Evolutionary conservation across 2,113 vertebrate genomes (phyloP), one percentile per base, ranked within the genome.

Genomic region (Rutilus rutilus): DNA sequence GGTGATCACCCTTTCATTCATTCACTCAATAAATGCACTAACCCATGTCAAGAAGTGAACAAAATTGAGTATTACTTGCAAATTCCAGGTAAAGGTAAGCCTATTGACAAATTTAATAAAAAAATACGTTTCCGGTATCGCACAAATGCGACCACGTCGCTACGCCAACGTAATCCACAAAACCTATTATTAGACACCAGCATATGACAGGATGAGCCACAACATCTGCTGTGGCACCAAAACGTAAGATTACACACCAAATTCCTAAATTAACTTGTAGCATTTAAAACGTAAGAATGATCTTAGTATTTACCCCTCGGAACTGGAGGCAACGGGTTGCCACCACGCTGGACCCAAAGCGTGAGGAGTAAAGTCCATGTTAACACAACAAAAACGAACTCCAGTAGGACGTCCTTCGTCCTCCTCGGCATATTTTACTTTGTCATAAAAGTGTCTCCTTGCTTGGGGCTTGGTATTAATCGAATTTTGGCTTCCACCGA

Each of bases 361-460:
- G 95, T 97, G 96, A 99, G 96, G 86, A 99, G 97, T 64, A 99
- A 95, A 0, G 96, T 97, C 98, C 97, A 99, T 80, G 97, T 97
- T 90, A 99, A 95, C 92, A 97, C 96, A 64, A 98, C 98, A 94
- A 99, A 95, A 90, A 99, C 93, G 65, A 97, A 95, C 64, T 96
- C 96, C 82, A 98, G 94, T 92, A 99, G 93, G 95, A 42, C 39
- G 39, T 98, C 97, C 92, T 96, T 96, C 96, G 96, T 96, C 92
- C 96, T 98, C 95, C 96, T 98, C 95, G 94, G 96, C 97, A 98
- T 99, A 95, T 98, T 97, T 96, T 92, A 88, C 94, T 94, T 94
- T 91, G 93, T 94, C 94, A 96, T 30, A 5, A 9, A 54, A 8
- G 7, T 42, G 50, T 19, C 19, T 23, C 4, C 0, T 67, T 17